Conservation (phyloP, 2,113 vertebrate species). For the Gyps fulvus region DNA sequence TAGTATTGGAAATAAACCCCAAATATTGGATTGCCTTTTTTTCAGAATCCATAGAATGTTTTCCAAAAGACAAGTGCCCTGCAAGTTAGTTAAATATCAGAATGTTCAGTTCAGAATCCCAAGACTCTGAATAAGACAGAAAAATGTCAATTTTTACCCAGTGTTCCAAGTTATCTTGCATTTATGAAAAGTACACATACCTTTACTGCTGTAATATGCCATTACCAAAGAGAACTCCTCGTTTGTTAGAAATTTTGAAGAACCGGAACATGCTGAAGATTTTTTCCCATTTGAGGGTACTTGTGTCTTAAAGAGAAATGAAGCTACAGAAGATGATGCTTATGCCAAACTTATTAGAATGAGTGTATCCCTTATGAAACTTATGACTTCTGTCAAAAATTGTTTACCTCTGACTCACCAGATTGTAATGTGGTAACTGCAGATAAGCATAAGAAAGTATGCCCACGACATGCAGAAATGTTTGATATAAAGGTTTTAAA, state of each 20-base stretch:
- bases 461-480: not conserved
- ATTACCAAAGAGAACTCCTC: not conserved
- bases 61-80: not conserved
- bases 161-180: not conserved
- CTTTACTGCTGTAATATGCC: not conserved
- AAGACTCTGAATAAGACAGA: not conserved
- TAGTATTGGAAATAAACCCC: not conserved
- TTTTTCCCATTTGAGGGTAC: not conserved
- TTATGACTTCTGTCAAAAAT: not conserved
- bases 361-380: not conserved
- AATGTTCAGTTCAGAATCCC: not conserved
- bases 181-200: not conserved
- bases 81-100: conserved; percentile 13
- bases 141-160: not conserved
- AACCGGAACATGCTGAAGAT: not conserved
- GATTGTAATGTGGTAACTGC: not conserved
- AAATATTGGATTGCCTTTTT: not conserved
- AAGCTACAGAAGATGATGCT: not conserved
- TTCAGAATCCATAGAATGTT: not conserved
- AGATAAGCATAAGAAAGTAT: not conserved
- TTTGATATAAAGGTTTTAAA: not conserved
- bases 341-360: not conserved
- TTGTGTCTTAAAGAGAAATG: not conserved
- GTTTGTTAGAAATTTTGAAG: not conserved
- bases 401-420: not conserved